Percentiles rank a stretch among this genome's conserved stretches.
phyloP scores from a whole-genome alignment of 1,140 invertebrate genomes.

The Halictus rubicundus region DNA sequence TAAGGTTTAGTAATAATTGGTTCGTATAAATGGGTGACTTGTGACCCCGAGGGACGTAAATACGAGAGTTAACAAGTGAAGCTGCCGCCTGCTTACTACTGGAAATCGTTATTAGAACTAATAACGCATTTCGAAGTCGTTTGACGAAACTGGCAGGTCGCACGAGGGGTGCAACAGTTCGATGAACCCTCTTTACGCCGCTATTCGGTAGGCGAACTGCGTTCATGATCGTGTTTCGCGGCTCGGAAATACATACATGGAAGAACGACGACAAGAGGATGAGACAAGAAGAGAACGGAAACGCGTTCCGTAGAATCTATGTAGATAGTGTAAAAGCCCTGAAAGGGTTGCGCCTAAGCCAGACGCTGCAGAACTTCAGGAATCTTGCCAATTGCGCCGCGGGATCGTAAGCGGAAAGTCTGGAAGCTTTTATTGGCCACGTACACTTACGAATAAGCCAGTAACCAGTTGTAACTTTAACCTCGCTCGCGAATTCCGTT shows the following conservation, averaged over 20 bases:
- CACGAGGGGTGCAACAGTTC: background rate
- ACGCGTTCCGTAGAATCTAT: conserved; percentile 17
- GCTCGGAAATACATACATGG: conserved; percentile 25
- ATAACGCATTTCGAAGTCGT: background rate
- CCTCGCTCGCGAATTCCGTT: background rate
- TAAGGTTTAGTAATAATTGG: too few relatives aligned
- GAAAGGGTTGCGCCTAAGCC: conserved; percentile 11
- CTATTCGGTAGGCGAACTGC: conserved; percentile 19
- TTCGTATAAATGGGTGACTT: too few relatives aligned
- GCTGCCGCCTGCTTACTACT: too few relatives aligned
- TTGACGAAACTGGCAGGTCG: background rate
- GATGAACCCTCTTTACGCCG: conserved; percentile 16
- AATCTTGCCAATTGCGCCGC: conserved; percentile 34
- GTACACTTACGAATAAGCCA: conserved; percentile 37
- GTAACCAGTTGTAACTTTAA: conserved; percentile 36
- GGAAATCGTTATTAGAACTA: background rate
- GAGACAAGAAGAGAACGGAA: conserved; percentile 16
- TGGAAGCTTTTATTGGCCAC: conserved; percentile 47
- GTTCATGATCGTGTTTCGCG: conserved; percentile 29
- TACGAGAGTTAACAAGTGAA: too few relatives aligned
- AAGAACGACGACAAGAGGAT: conserved; percentile 19
- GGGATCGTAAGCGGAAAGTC: conserved; percentile 4
- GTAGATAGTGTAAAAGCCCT: conserved; percentile 34
- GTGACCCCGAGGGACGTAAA: too few relatives aligned
- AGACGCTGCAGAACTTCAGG: conserved; percentile 1